Evolutionary conservation across 2,113 vertebrate genomes (phyloP).

Genomic region (Spizaetus ornatus): DNA sequence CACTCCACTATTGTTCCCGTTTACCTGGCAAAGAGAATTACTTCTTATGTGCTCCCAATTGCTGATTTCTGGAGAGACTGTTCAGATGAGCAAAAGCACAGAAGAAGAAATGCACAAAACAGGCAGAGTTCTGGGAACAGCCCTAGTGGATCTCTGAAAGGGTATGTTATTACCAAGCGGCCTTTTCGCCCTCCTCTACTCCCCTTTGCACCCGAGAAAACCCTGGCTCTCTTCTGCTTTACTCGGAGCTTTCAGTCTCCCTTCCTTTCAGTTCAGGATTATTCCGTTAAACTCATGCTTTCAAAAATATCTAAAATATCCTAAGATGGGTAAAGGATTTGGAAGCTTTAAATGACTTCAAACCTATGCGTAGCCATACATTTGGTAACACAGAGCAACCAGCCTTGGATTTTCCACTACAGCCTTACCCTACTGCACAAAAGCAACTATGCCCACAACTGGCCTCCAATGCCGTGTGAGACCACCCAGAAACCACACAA

Average conservation of each 20-base stretch:
- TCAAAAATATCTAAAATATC: background rate
- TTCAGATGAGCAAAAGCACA: background rate
- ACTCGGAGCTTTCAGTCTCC: background rate
- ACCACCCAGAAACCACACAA: slow-evolving; percentile 5
- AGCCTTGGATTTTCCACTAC: background rate
- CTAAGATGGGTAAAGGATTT: background rate
- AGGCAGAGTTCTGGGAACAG: background rate
- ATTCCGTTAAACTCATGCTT: background rate
- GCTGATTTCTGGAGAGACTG: slow-evolving; percentile 2
- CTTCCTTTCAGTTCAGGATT: background rate
- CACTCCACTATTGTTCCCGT: slow-evolving; percentile 46
- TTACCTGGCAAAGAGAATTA: slow-evolving; percentile 55
- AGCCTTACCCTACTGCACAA: background rate
- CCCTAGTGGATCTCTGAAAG: background rate
- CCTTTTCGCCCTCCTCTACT: background rate
- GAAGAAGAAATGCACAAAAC: background rate
- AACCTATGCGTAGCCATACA: background rate
- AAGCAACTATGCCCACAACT: background rate
- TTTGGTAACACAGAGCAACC: background rate
- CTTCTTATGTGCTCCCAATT: slow-evolving; percentile 3
- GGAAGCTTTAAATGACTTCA: background rate
- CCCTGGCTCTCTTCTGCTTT: background rate
- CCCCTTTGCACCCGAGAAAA: background rate
- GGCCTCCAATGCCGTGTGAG: background rate
- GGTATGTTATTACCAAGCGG: background rate